Evolutionary conservation across 2,888 invertebrate genomes (phyloP).

Genomic region (Meloe dianella): DNA sequence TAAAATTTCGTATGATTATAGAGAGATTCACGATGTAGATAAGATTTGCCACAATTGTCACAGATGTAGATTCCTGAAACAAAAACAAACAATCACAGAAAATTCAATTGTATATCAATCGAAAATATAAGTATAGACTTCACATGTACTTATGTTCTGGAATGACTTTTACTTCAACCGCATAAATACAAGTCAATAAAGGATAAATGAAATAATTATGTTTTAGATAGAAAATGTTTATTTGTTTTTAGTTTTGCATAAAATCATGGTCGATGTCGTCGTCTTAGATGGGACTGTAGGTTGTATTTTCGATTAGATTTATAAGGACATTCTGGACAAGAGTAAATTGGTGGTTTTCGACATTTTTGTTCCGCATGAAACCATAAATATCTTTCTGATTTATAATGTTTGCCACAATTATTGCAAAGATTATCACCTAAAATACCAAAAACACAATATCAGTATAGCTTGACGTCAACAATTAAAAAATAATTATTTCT

Average conservation of each 20-base stretch:
- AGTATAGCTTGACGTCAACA: not conserved
- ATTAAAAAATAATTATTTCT: not conserved
- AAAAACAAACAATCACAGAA: not conserved
- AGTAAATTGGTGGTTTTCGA: conserved; percentile 13
- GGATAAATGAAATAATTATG: not conserved
- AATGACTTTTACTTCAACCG: no score
- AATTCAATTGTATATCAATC: not conserved
- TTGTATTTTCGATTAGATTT: conserved; percentile 28
- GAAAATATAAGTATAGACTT: no score
- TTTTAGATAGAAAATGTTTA: not conserved
- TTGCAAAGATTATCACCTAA: conserved; percentile 18
- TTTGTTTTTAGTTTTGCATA: not conserved
- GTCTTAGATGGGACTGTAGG: conserved; percentile 24
- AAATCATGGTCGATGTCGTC: conserved; percentile 15
- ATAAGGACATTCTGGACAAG: conserved; percentile 20
- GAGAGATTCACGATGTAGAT: conserved; percentile 23
- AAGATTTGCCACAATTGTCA: conserved; percentile 30
- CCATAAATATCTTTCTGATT: conserved; percentile 36
- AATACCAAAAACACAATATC: not conserved
- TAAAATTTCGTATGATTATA: conserved; percentile 29
- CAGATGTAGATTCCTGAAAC: conserved; percentile 21
- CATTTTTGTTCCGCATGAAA: conserved; percentile 34
- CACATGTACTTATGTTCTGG: no score
- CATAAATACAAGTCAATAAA: not conserved
- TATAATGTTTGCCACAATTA: conserved; percentile 35